These are phyloP conservation scores for Asteroscopus sphinx DNA, from an alignment of 2,888 invertebrate genomes.

Conservation along the genomic window DNA sequence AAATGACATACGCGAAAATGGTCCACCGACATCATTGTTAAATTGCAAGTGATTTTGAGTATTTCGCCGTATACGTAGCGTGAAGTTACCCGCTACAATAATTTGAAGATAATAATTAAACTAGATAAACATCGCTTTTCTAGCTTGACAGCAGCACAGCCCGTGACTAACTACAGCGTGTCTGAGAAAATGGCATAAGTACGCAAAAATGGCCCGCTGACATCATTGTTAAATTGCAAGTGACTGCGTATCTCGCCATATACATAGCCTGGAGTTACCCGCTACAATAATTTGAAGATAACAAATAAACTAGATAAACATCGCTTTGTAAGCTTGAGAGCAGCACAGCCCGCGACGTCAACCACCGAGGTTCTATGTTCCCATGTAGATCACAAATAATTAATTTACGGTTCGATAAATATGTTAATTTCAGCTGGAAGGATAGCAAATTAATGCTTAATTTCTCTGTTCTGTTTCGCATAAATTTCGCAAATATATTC, in stretches of 20 bases:
- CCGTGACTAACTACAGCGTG: no score
- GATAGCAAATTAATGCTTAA: constrained; percentile 83
- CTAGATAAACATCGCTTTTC: no score
- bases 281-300: constrained; percentile 21
- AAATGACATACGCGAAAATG: not conserved
- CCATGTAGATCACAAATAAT: constrained; percentile 73
- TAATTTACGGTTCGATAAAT: constrained; percentile 79
- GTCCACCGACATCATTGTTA: no score
- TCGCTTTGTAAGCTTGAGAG: constrained; percentile 23
- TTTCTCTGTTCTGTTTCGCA: constrained; percentile 81
- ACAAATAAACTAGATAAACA: constrained; percentile 53
- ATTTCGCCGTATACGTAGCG: no score
- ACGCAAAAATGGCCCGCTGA: no score
- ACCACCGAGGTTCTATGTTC: constrained; percentile 48
- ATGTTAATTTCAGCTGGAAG: constrained; percentile 80
- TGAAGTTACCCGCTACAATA: no score
- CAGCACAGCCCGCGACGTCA: constrained; percentile 27
- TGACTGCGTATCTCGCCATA: constrained; percentile 6
- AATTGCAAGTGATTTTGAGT: no score
- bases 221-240: not conserved
- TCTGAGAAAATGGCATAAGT: not conserved
- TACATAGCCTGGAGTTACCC: constrained; percentile 6
- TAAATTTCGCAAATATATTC: constrained; percentile 82
- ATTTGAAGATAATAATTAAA: no score
- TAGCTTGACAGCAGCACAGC: no score